Conservation (phyloP, 1,140 invertebrate species). For the Asbolus verrucosus region DNA sequence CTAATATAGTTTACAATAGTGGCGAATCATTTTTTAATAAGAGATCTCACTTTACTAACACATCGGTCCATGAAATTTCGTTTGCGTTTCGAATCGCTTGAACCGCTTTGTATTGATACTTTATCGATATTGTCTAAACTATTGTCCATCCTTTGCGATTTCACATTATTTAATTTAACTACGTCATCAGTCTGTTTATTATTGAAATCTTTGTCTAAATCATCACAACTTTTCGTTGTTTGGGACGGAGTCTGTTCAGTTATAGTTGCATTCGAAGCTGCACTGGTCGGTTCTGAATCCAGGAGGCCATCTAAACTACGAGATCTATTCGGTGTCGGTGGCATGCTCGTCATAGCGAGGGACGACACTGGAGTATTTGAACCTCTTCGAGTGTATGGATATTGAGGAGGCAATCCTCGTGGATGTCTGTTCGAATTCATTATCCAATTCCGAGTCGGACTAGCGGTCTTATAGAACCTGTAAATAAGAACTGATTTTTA, state of each 20-base stretch:
- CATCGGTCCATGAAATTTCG: slow-evolving; percentile 83
- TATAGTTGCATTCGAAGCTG: slow-evolving; percentile 48
- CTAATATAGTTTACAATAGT: slow-evolving; percentile 41
- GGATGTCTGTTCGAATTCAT: slow-evolving; percentile 64
- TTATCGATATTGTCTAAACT: slow-evolving; percentile 58
- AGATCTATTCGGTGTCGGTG: slow-evolving; percentile 68
- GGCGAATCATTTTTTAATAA: slow-evolving; percentile 72
- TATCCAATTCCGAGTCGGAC: slow-evolving; percentile 71
- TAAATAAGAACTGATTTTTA: slow-evolving; percentile 60
- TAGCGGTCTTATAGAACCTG: slow-evolving; percentile 74
- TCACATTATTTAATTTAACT: slow-evolving; percentile 51
- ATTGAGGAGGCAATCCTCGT: slow-evolving; percentile 62
- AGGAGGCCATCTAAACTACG: slow-evolving; percentile 77
- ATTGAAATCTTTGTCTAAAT: slow-evolving; percentile 51
- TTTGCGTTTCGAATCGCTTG: slow-evolving; percentile 70
- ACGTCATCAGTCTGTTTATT: slow-evolving; percentile 51
- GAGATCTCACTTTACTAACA: slow-evolving; percentile 80
- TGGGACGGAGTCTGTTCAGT: slow-evolving; percentile 61
- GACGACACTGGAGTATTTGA: slow-evolving; percentile 60
- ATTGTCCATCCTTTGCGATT: slow-evolving; percentile 65
- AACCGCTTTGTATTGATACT: slow-evolving; percentile 63
- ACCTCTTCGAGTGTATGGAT: slow-evolving; percentile 58
- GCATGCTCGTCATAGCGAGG: slow-evolving; percentile 51
- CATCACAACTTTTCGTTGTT: slow-evolving; percentile 60
- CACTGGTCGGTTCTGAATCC: slow-evolving; percentile 52